Conservation (phyloP, 1,140 invertebrate genomes). For the Pygmarrhopalites habei region DNA sequence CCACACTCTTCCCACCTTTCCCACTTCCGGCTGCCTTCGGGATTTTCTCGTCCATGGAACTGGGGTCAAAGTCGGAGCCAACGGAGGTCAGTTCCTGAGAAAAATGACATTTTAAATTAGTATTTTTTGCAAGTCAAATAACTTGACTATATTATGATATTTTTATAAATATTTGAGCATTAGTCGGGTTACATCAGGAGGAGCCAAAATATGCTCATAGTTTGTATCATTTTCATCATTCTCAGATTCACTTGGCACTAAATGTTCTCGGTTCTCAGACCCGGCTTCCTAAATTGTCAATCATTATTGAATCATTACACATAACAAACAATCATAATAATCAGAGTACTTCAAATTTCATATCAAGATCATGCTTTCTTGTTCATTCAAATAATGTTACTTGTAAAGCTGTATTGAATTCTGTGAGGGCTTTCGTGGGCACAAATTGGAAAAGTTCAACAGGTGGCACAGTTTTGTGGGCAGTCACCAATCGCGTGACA, state of each 20-base stretch:
- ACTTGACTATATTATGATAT: background rate
- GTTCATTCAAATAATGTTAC: conserved; percentile 16
- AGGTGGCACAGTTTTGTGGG: conserved; percentile 77
- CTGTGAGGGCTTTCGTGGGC: conserved; percentile 75
- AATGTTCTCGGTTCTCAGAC: conserved; percentile 52
- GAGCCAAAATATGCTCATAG: conserved; percentile 56
- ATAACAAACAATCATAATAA: too few species aligned
- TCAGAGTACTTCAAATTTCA: too few species aligned
- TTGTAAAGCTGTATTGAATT: conserved; percentile 64
- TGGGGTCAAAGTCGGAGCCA: conserved; percentile 59
- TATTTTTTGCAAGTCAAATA: too few species aligned
- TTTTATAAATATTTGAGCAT: conserved; percentile 1
- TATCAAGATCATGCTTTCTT: too few species aligned
- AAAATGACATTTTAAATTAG: too few species aligned
- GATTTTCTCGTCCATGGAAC: conserved; percentile 54
- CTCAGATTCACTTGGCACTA: conserved; percentile 69
- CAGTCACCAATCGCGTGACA: conserved; percentile 73
- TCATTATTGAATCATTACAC: too few species aligned
- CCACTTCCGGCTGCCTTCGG: conserved; percentile 12
- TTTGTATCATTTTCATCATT: conserved; percentile 71
- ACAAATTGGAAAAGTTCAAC: conserved; percentile 78
- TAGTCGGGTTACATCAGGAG: conserved; percentile 42
- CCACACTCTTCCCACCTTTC: conserved; percentile 40
- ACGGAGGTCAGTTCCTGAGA: conserved; percentile 55
- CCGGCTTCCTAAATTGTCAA: conserved; percentile 83